Base-by-base conservation (phyloP, 2,797 vertebrate genomes). In the Melanotaenia maccullochi region DNA sequence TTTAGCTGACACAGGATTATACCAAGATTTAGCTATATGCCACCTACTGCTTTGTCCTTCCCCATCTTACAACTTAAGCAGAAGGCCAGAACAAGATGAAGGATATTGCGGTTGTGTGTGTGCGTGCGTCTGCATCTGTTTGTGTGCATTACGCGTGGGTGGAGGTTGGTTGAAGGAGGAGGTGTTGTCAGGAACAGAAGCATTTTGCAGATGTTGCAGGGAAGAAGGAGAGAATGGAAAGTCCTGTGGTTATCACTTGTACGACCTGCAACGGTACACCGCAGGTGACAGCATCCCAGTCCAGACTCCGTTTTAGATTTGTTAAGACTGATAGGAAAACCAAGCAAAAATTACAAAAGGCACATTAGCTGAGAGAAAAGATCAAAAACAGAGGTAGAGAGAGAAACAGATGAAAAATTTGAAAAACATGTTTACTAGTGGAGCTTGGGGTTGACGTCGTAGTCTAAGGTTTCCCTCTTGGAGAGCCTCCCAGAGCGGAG, bases 381-480 rank as follows among this genome's bases (percentile, higher is more conserved):
- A 51, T 51, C n/a, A 51, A 51, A 51, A 51, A 9, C 47, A 11
- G 68, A 66, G 47, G 47, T 20, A 49, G 56, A 71, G 61, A 68
- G 49, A 68, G 72, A 80, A 56, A 56, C 28, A 30, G 54, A 56
- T 32, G 54, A 56, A 32, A 92, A 92, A 90, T 92, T 93, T 94
- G 95, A 95, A 96, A 96, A 97, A 97, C 95, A 96, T 97, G 96
- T 97, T 97, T 97, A 96, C 95, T 93, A 81, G 92, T 90, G 90
- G 90, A 94, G 88, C 74, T 52, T 78, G 75, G 79, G 89, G 90
- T 93, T 96, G 95, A 95, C 92, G 92, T 95, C 92, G 94, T 87
- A 93, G 93, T 95, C 94, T 97, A 94, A 96, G 96, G 95, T 97
- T 96, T 96, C 95, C 95, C 96, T 95, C 94, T 89, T 96, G 95